A percentile compares a stretch with the other conserved stretches of the same genome.
These are phyloP conservation scores for Mantis religiosa DNA, from an alignment of 2,888 invertebrate genomes.

Conservation along the genomic window DNA sequence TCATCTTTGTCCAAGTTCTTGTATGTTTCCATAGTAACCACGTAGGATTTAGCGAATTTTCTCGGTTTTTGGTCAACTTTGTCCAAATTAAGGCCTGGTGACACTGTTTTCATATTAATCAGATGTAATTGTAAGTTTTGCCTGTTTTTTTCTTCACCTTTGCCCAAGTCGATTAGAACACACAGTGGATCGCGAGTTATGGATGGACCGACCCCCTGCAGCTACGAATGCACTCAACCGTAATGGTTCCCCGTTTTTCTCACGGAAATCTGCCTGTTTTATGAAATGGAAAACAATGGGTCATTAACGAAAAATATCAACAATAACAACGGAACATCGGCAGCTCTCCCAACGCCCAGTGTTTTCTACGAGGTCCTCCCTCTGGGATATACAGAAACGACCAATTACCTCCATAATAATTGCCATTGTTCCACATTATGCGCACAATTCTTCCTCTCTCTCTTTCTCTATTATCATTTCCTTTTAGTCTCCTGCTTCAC, in stretches of 20 bases:
- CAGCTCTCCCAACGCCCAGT: neutral
- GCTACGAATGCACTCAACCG: neutral
- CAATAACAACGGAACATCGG: neutral
- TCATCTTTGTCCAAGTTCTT: too few species aligned
- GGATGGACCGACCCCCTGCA: neutral
- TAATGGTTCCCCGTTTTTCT: neutral
- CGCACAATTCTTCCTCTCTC: neutral
- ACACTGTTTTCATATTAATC: too few species aligned
- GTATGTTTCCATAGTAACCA: too few species aligned
- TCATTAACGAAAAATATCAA: conserved; percentile 12
- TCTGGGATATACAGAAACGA: neutral
- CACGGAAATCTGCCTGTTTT: conserved; percentile 18
- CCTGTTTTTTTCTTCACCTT: too few species aligned
- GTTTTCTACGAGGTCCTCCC: neutral
- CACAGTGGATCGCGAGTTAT: too few species aligned
- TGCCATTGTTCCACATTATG: neutral
- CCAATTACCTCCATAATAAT: neutral
- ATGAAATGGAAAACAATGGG: conserved; percentile 5
- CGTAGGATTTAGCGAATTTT: too few species aligned
- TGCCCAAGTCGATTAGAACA: too few species aligned
- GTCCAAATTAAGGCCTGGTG: too few species aligned
- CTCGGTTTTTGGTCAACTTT: too few species aligned
- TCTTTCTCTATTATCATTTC: neutral
- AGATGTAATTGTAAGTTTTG: too few species aligned
- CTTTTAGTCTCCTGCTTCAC: neutral